Evolutionary conservation across 1,140 invertebrate species (phyloP).

Genomic region (Wiebesia pumilae): DNA sequence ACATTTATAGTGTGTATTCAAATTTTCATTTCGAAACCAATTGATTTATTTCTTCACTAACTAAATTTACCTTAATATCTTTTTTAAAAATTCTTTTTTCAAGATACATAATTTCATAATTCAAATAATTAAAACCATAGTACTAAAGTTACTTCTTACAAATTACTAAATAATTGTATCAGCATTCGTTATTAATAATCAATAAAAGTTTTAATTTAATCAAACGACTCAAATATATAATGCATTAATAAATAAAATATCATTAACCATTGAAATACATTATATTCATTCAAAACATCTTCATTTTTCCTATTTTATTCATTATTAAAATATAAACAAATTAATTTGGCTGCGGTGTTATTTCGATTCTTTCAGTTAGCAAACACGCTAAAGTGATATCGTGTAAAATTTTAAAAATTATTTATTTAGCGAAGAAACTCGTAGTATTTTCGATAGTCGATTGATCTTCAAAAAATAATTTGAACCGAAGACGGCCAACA

Average conservation of each 20-base stretch:
- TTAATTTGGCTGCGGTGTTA: background rate
- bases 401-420: constrained; percentile 3
- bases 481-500: constrained; percentile 44
- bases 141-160: background rate
- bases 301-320: background rate
- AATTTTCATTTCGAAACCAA: background rate
- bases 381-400: background rate
- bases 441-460: background rate
- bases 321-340: constrained; percentile 17
- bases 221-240: background rate
- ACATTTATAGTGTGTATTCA: background rate
- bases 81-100: background rate
- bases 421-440: background rate
- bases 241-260: background rate
- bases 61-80: background rate
- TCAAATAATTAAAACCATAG: background rate
- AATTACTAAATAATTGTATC: background rate
- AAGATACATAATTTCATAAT: background rate
- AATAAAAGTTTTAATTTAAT: background rate
- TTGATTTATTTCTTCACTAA: background rate
- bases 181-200: background rate
- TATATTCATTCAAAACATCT: too few relatives aligned
- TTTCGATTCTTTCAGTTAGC: background rate
- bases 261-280: background rate
- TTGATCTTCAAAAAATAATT: constrained; percentile 43